Evolutionary conservation across 2,888 invertebrate genomes (phyloP), one percentile per base, ranked within the genome.

Genomic region (Dermolepida albohirtum): DNA sequence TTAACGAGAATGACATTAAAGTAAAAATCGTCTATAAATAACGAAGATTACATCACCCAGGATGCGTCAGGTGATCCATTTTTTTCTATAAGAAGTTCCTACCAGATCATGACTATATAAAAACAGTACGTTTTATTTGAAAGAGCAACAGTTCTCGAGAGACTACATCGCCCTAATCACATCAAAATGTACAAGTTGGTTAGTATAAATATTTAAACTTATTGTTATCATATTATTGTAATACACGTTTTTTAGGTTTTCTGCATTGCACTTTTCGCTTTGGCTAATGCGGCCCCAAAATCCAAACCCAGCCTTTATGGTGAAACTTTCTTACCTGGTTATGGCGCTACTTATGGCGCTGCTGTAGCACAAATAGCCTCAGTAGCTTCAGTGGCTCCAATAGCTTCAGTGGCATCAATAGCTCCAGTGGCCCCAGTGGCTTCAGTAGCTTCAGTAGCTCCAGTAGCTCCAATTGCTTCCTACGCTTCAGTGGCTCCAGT

Each of bases 161-260:
- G n/a, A 49, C 22, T 11, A 11, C 39, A 47, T 22, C 49, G 47
- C 27, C 34, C 12, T 12, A 47, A 47, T 11, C 44, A 11, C 8
- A 62, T 62, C 59, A 47, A 34, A 29, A 62, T 62, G 59, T 62
- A 49, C 49, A 62, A 62, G 43, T 16, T 62, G n/a, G 59, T 62
- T 14, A 47, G 59, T 62, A 34, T 29, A 10, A 5, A 12, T 44
- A 11, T 49, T 2, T 22, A 49, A 49, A 17, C 17, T 49, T 22
- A 22, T 49, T 7, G 22, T 17, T 54, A 40, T 54, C 5, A n/a
- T 5, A 40, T 5, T 14, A 39, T 12, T 54, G 8, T 11, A 40
- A 16, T 17, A 40, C 40, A 11, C 16, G 8, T 34, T 34, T 44
- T 65, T 2, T 10, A 65, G 65, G 44, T 44, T 44, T 54, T 54